Evolutionary conservation across 2,888 invertebrate genomes (phyloP), one percentile per base, ranked within the genome.

Genomic region (Cephus runcator): DNA sequence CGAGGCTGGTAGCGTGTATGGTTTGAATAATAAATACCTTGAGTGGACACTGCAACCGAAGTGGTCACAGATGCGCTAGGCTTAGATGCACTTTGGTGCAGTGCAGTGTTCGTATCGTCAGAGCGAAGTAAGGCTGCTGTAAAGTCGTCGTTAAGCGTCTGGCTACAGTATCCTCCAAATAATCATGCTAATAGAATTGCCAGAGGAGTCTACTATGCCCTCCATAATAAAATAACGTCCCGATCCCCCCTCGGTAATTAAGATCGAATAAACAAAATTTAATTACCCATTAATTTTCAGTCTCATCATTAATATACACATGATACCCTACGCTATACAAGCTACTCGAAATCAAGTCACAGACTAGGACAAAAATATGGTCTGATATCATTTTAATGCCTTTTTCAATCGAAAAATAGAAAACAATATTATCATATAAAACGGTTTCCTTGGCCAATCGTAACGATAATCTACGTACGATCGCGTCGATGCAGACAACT

Each of bases 1-100:
- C 40, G 40, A 56, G 40, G 40, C 23, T 4, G 40, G 9, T 56
- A 56, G 73, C 35, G 79, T 79, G 83, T 81, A 78, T 81, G 80
- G 82, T 80, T 76, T 86, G 86, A 86, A 86, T 86, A 86, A 87
- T 86, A 86, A 86, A 86, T 86, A 82, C 76, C 78, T 56, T 71
- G 81, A 83, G 83, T 81, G 85, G 86, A 81, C 82, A 81, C 81
- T 80, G 84, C 80, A 82, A 83, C 79, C 82, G 83, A 56, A 85
- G 86, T 87, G 82, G 84, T 85, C 87, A 83, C 88, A 88, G 87
- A 84, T 82, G 83, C 84, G 83, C 86, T 86, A 86, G 86, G 87
- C 87, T 86, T 83, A 84, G 82, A 85, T 87, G 85, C 87, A 88
- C 86, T 89, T 88, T 89, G 86, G 87, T 87, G 89, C 88, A 88